Evolutionary conservation across 2,888 invertebrate species (phyloP).

Genomic region (Panorpa germanica): DNA sequence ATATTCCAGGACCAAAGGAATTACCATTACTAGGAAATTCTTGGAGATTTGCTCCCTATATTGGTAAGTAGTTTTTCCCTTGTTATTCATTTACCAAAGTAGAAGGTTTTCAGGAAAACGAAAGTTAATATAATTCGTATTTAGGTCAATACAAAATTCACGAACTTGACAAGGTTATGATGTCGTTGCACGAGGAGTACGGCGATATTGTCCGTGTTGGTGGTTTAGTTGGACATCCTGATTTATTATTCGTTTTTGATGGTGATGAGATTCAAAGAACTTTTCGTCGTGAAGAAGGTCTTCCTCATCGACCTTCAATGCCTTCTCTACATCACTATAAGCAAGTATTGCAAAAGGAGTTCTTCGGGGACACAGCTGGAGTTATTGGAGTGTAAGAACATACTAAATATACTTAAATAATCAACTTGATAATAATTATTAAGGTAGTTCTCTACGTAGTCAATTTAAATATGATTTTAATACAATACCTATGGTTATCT

Average conservation of each 20-base stretch:
- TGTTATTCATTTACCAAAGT: no score
- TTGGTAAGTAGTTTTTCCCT: slow-evolving; percentile 26
- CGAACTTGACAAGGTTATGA: slow-evolving; percentile 37
- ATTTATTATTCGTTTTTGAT: slow-evolving; percentile 52
- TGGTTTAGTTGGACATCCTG: slow-evolving; percentile 56
- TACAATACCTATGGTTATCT: no score
- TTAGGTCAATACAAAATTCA: slow-evolving; percentile 35
- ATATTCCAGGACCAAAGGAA: slow-evolving; percentile 56
- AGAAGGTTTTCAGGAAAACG: slow-evolving; percentile 6
- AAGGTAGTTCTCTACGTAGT: no score
- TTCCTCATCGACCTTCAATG: slow-evolving; percentile 51
- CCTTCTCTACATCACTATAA: slow-evolving; percentile 56
- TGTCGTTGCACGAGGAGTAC: slow-evolving; percentile 31
- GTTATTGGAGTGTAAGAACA: slow-evolving; percentile 53
- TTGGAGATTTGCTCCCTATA: slow-evolving; percentile 56
- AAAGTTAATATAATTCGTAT: slow-evolving; percentile 10
- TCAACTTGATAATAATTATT: no score
- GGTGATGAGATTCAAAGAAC: slow-evolving; percentile 52
- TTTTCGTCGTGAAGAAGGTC: slow-evolving; percentile 45
- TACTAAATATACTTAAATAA: slow-evolving; percentile 7
- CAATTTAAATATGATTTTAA: no score
- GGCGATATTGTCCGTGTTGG: slow-evolving; percentile 44
- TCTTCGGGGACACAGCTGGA: slow-evolving; percentile 51
- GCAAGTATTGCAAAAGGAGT: slow-evolving; percentile 42
- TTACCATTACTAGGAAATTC: slow-evolving; percentile 59